Percentiles rank a stretch among this genome's conserved stretches.
These are phyloP conservation scores for Hirudinaria manillensis DNA, from an alignment of 2,888 invertebrate species.

Conservation along the genomic window DNA sequence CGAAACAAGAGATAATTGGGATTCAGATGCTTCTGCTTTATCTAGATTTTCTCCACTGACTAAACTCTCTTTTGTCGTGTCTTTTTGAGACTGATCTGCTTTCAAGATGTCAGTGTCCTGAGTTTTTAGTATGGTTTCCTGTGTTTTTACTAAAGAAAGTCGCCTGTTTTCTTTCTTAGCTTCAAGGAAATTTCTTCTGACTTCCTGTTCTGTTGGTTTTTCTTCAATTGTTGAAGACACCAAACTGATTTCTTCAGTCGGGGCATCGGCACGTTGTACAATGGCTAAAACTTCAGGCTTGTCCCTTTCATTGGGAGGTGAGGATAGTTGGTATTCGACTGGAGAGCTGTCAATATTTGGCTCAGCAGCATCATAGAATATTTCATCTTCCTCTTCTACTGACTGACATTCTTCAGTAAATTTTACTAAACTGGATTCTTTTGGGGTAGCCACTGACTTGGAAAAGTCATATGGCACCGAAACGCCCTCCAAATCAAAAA, in stretches of 20 bases:
- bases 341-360: conserved; percentile 34
- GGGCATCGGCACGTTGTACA: conserved; percentile 32
- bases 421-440: conserved; percentile 31
- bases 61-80: conserved; percentile 33
- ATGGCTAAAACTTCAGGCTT: conserved; percentile 28
- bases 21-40: conserved; percentile 31
- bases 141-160: conserved; percentile 34
- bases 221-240: conserved; percentile 33
- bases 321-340: conserved; percentile 29
- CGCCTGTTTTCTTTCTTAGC: conserved; percentile 34
- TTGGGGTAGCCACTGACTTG: conserved; percentile 14
- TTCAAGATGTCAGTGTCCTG: conserved; percentile 33
- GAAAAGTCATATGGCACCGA: conserved; percentile 30
- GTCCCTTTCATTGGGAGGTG: conserved; percentile 27
- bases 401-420: conserved; percentile 35
- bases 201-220: conserved; percentile 37
- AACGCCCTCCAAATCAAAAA: conserved; percentile 26
- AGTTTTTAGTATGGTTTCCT: conserved; percentile 34
- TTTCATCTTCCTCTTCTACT: conserved; percentile 40
- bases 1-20: conserved; percentile 37
- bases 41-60: conserved; percentile 34
- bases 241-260: conserved; percentile 30
- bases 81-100: conserved; percentile 32
- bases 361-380: conserved; percentile 39
- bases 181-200: conserved; percentile 30